These are phyloP conservation scores for Emydocephalus ijimae DNA, from an alignment of 2,113 vertebrate genomes.

Conservation along the genomic window DNA sequence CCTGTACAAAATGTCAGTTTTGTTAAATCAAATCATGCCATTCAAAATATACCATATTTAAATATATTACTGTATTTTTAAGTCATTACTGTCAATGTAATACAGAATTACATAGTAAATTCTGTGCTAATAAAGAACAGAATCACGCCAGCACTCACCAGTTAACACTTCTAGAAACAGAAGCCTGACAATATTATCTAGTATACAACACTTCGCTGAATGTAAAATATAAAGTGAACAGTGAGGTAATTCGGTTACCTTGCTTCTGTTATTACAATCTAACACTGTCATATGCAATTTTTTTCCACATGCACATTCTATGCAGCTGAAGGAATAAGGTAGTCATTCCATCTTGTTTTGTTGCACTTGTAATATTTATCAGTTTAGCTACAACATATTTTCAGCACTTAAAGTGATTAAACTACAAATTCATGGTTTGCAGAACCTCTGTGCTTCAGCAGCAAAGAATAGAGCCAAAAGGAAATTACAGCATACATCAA, in stretches of 20 bases:
- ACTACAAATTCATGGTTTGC: slow-evolving; percentile 62
- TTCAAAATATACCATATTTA: slow-evolving; percentile 31
- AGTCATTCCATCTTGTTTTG: slow-evolving; percentile 37
- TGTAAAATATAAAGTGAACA: not conserved
- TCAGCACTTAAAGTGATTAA: slow-evolving; percentile 53
- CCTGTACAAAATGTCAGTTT: not conserved
- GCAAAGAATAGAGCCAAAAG: slow-evolving; percentile 46
- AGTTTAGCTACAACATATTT: slow-evolving; percentile 54
- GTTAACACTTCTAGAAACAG: slow-evolving; percentile 43
- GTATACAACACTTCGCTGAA: not conserved
- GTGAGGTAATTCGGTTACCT: slow-evolving; percentile 25
- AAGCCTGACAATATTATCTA: slow-evolving; percentile 7
- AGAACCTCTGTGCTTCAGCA: slow-evolving; percentile 51
- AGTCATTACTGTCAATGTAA: slow-evolving; percentile 28
- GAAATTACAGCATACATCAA: not conserved
- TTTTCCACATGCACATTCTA: slow-evolving; percentile 17
- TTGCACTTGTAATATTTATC: slow-evolving; percentile 46
- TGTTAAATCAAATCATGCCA: slow-evolving; percentile 40
- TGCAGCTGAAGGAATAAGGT: slow-evolving; percentile 8
- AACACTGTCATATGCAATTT: not conserved
- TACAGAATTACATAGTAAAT: slow-evolving; percentile 44
- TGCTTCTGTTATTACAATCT: slow-evolving; percentile 16
- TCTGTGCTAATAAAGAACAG: not conserved
- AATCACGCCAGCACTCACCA: not conserved
- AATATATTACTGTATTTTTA: slow-evolving; percentile 38